Percentiles rank a stretch among this genome's conserved stretches.
These are phyloP conservation scores for Petrocephalus schoutedeni DNA, from an alignment of 2,797 vertebrate genomes.

Conservation along the genomic window DNA sequence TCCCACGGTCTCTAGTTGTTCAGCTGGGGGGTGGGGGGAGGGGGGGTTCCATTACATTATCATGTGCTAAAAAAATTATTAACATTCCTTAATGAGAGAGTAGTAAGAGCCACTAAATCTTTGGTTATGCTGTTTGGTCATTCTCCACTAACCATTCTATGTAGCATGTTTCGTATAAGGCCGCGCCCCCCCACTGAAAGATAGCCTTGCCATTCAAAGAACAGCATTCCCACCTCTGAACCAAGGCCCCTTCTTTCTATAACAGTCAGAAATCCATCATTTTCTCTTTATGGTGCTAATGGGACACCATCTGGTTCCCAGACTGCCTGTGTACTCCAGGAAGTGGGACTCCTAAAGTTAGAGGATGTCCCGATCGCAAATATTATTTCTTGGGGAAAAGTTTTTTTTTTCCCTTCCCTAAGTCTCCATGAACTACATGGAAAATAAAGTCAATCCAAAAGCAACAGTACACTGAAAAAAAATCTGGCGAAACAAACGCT, in stretches of 20 bases:
- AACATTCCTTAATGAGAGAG: background rate
- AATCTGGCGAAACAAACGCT: background rate
- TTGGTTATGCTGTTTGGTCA: background rate
- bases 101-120: background rate
- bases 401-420: background rate
- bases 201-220: background rate
- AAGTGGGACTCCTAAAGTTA: background rate
- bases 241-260: background rate
- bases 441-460: background rate
- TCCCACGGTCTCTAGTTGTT: slow-evolving; percentile 11
- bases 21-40: slow-evolving; percentile 3
- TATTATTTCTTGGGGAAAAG: background rate
- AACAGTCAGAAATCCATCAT: background rate
- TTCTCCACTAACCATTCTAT: background rate
- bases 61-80: background rate
- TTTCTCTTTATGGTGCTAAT: background rate
- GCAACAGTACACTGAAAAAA: background rate
- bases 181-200: background rate
- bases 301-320: background rate
- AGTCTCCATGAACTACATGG: background rate
- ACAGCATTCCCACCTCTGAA: background rate
- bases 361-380: background rate
- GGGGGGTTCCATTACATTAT: background rate
- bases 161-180: background rate
- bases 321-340: background rate